A percentile compares a stretch with the other conserved stretches of the same genome.
phyloP scores from a whole-genome alignment of 1,140 invertebrate genomes.

The Drosophila repleta region DNA sequence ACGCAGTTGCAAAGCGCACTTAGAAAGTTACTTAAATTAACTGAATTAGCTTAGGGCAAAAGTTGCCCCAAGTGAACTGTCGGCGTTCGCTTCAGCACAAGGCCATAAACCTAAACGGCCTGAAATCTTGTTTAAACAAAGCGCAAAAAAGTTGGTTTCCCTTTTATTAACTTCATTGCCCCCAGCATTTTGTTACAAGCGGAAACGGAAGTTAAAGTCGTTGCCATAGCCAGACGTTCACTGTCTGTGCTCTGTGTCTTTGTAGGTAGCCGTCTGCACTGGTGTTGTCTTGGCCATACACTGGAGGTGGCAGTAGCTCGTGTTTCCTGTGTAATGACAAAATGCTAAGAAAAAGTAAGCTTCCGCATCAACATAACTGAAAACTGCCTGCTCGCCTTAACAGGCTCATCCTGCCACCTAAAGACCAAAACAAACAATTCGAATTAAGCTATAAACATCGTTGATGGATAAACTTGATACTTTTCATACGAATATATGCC shows the following conservation, averaged over 20 bases:
- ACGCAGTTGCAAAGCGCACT: slow-evolving; percentile 23
- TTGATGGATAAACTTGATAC: no score
- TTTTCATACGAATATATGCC: no score
- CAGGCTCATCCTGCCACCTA: no score
- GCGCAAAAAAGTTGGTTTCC: slow-evolving; percentile 32
- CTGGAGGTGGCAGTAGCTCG: neutral
- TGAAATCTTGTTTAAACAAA: slow-evolving; percentile 49
- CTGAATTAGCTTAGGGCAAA: slow-evolving; percentile 41
- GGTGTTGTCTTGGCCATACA: neutral
- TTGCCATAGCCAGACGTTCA: slow-evolving; percentile 39
- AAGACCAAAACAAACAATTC: no score
- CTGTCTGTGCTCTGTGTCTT: neutral
- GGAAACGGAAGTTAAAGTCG: slow-evolving; percentile 33
- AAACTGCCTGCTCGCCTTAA: no score
- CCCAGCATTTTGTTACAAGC: slow-evolving; percentile 31
- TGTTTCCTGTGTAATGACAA: neutral
- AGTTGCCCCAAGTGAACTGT: slow-evolving; percentile 14
- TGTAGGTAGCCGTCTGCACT: slow-evolving; percentile 3
- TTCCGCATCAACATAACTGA: no score
- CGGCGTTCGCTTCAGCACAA: slow-evolving; percentile 2
- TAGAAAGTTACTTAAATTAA: slow-evolving; percentile 40
- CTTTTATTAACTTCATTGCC: slow-evolving; percentile 51
- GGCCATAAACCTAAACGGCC: slow-evolving; percentile 35
- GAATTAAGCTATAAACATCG: no score
- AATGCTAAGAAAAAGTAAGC: neutral